Evolutionary conservation across 2,797 vertebrate genomes (phyloP), one percentile per base, ranked within the genome.

Genomic region (Schizopygopsis malacanthus): DNA sequence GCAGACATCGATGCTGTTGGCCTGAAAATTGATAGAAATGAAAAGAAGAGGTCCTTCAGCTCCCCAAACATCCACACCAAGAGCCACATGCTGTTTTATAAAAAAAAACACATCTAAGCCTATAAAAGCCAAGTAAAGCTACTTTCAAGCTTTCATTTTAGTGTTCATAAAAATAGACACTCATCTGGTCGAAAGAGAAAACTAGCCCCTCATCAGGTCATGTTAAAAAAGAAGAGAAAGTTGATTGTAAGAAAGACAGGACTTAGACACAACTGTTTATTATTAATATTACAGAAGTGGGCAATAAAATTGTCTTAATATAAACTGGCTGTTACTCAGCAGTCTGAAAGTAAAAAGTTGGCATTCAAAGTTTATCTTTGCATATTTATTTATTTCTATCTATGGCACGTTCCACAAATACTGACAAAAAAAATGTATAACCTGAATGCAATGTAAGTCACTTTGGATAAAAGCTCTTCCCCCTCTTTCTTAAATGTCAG

Each of bases 21-120:
- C 54, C 65, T 83, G 25, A 45, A 77, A 78, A 37, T 79, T 18
- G 22, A 52, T 77, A 72, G 41, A 59, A 79, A 85, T 78, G 33
- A 79, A 61, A 4, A 41, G 11, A 59, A 43, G 22, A 56, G 63
- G 16, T 47, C n/a, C 12, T 25, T n/a, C 47, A 69, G 45, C 72
- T 77, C 3, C 28, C 45, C 20, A 78, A 63, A 70, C 75, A 12
- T 69, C 22, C 37, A 70, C n/a, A 69, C 6, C 52, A 76, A 41
- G 20, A 28, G 45, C 22, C 33, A 52, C 25, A 13, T 63, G 52
- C 43, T 52, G 4, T 33, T 15, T 72, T 54, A 65, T 52, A 50
- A 22, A 72, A 72, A 81, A 4, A 72, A 50, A 41, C 33, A 52
- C 37, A 37, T 28, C 9, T 7, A 63, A 72, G 52, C n/a, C 52